Base-by-base conservation (phyloP, 2,797 vertebrate species). In the Arrhamphus sclerolepis region DNA sequence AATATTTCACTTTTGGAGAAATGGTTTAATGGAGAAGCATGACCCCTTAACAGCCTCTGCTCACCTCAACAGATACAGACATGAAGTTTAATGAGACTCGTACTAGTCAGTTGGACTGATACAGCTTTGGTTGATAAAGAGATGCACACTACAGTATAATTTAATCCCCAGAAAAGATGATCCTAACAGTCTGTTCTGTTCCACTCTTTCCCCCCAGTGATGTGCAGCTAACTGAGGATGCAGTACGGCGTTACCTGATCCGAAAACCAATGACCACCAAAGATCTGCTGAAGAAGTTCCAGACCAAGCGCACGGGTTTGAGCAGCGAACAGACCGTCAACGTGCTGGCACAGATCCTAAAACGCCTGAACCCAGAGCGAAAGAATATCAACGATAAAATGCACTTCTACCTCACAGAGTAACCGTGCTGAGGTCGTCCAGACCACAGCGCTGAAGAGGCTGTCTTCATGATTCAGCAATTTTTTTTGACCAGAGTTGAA, bases 231-330 rank as follows among this genome's bases (percentile, higher is more conserved):
- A 97, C 95, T 0, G 96, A 98, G 73, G 96, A 97, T 0, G 95
- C 96, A 0, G 95, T 98, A 22, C 92, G 95, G 0, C 92, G 96
- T 19, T 98, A 97, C 84, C 89, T 98, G 66, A 95, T 95, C 19
- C 91, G 96, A 7, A 98, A 97, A 81, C 96, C 96, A 7, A 97
- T 97, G 96, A 98, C 96, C 59, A 97, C 96, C 40, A 98, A 98
- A 84, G 96, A 97, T 81, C 86, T 98, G 76, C 91, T 98, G 85
- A 98, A 98, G 81, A 98, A 98, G 78, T 98, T 98, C 91, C 96
- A 98, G 92, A 97, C 95, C 34, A 97, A 97, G 89, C 94, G 96
- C 52, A 97, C 96, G 0, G 96, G 96, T 47, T 69, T 98, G 74
- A 98, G 95, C 93, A 97, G 95, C 0, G 95, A 98, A 81, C 94